phyloP scores from a whole-genome alignment of 53 echinoderm and acorn worm species.

The Holothuria leucospilota region DNA sequence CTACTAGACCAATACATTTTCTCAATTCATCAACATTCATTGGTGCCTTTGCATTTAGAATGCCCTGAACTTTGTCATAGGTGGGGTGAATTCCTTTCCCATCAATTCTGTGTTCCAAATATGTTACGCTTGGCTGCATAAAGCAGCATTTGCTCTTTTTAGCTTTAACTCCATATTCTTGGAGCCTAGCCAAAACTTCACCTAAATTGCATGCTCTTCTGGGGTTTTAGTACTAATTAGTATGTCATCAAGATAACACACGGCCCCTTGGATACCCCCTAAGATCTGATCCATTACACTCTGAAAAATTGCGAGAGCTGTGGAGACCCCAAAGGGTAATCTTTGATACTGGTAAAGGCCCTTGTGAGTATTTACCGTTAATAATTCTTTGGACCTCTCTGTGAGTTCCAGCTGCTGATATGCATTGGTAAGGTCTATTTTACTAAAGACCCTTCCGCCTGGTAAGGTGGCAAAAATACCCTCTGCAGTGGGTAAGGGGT shows the following conservation, averaged over 20 bases:
- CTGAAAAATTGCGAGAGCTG: slow-evolving; percentile 29
- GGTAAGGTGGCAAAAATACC: slow-evolving; percentile 56
- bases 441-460: slow-evolving; percentile 57
- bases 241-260: slow-evolving; percentile 50
- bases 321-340: slow-evolving; percentile 57
- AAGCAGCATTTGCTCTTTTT: slow-evolving; percentile 52
- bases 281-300: neutral
- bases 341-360: neutral
- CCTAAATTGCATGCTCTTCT: slow-evolving; percentile 19
- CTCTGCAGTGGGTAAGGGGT: slow-evolving; percentile 39
- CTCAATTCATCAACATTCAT: slow-evolving; percentile 20
- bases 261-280: slow-evolving; percentile 20
- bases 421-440: slow-evolving; percentile 63
- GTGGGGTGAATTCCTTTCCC: slow-evolving; percentile 47
- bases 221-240: slow-evolving; percentile 34
- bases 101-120: slow-evolving; percentile 51
- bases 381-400: neutral
- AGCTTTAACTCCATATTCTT: slow-evolving; percentile 25
- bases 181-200: slow-evolving; percentile 16
- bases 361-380: slow-evolving; percentile 39
- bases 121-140: slow-evolving; percentile 39
- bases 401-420: slow-evolving; percentile 60
- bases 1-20: slow-evolving; percentile 49
- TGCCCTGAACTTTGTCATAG: slow-evolving; percentile 36
- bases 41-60: slow-evolving; percentile 40